phyloP scores from a whole-genome alignment of 1,140 invertebrate species.

The Sinella curviseta region DNA sequence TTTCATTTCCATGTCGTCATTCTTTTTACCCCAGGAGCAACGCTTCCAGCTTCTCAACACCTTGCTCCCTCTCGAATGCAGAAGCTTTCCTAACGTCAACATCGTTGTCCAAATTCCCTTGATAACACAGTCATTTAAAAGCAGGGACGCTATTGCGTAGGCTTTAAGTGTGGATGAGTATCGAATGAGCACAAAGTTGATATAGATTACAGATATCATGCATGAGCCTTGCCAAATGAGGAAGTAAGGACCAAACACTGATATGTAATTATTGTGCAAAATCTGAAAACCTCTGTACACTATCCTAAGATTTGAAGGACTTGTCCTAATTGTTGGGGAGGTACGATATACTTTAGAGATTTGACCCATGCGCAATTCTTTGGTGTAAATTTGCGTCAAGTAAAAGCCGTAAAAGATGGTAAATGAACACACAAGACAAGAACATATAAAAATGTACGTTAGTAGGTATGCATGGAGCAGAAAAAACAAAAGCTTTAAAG shows the following conservation, averaged over 20 bases:
- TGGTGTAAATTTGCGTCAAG: no score
- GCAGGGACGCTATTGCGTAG: neutral
- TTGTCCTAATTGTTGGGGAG: neutral
- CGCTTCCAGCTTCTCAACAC: neutral
- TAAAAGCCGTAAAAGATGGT: no score
- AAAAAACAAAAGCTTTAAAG: no score
- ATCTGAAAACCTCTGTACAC: neutral
- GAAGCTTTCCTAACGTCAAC: neutral
- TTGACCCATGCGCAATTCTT: no score
- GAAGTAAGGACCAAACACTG: neutral
- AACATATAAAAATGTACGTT: no score
- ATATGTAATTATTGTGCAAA: neutral
- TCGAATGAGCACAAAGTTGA: neutral
- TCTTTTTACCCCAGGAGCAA: neutral
- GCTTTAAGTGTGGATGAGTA: neutral
- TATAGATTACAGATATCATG: neutral
- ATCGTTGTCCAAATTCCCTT: neutral
- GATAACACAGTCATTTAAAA: neutral
- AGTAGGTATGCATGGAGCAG: no score
- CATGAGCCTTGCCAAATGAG: neutral
- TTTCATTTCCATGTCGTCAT: neutral
- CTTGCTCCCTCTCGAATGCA: neutral
- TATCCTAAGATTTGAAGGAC: neutral
- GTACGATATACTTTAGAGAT: no score
- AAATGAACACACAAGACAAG: no score